Conservation (phyloP, 2,113 vertebrate genomes). For the Lathamus discolor region DNA sequence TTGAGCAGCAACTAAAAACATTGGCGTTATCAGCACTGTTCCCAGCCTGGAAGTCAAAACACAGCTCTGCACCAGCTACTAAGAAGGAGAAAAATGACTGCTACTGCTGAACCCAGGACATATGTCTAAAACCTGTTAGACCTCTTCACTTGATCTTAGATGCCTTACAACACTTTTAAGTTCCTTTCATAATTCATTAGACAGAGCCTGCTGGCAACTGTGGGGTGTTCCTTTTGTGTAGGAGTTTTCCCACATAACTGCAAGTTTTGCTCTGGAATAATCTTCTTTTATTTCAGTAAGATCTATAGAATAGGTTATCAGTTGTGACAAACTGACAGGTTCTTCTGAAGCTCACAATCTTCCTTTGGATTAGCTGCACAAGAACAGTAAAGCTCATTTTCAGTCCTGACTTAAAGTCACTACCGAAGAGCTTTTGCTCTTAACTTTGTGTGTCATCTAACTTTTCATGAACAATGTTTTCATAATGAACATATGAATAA, state of each 20-base stretch:
- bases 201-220: neutral
- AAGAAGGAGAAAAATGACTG: no score
- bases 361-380: slow-evolving; percentile 25
- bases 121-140: neutral
- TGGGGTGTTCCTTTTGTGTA: neutral
- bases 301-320: neutral
- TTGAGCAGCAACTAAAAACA: no score
- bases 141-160: neutral
- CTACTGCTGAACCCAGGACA: no score
- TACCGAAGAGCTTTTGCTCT: neutral
- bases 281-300: neutral
- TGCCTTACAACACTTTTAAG: neutral
- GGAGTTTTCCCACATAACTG: neutral
- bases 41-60: no score
- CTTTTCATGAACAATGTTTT: neutral
- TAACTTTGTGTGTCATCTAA: neutral
- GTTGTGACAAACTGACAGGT: slow-evolving; percentile 2
- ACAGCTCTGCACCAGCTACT: no score
- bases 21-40: no score
- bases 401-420: neutral
- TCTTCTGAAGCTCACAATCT: neutral
- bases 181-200: neutral
- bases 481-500: neutral
- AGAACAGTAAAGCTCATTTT: slow-evolving; percentile 49
- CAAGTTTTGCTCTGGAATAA: neutral